A percentile compares a stretch with the other conserved stretches of the same genome.
Conservation (phyloP, 2,888 invertebrate species). For the Ophion ellenae region DNA sequence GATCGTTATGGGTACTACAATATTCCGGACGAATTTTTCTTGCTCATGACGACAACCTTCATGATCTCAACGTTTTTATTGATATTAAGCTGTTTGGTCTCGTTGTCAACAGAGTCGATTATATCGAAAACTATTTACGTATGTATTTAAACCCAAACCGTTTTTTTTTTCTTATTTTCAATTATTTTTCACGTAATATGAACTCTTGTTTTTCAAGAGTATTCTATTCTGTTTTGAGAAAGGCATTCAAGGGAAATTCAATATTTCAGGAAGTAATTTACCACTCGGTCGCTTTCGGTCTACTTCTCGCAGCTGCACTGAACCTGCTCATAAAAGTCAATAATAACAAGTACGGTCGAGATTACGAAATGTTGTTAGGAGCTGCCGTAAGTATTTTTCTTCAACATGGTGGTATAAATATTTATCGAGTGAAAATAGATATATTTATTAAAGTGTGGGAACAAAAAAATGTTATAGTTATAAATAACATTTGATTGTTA, state of each 20-base stretch:
- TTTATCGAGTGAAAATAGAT: background rate
- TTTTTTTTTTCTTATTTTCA: background rate
- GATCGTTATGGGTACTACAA: constrained; percentile 77
- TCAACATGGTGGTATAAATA: background rate
- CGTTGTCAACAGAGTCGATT: constrained; percentile 92
- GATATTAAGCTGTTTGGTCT: constrained; percentile 90
- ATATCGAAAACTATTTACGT: constrained; percentile 92
- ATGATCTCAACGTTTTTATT: constrained; percentile 92
- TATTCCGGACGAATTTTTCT: constrained; percentile 88
- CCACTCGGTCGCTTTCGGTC: constrained; percentile 90
- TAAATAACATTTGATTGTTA: background rate
- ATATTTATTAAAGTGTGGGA: background rate
- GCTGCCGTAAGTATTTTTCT: constrained; percentile 87
- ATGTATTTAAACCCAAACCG: constrained; percentile 83
- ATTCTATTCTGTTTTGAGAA: background rate
- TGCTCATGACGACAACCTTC: constrained; percentile 90
- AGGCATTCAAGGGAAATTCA: background rate
- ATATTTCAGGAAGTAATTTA: constrained; percentile 91
- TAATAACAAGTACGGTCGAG: constrained; percentile 65
- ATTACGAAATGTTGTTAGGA: constrained; percentile 89
- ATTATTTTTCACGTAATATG: too few species aligned
- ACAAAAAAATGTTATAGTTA: background rate
- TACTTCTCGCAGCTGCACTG: constrained; percentile 89
- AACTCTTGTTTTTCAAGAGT: background rate
- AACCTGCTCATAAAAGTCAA: constrained; percentile 89